phyloP scores from a whole-genome alignment of 1,140 invertebrate species.

The Drosophila parvula region DNA sequence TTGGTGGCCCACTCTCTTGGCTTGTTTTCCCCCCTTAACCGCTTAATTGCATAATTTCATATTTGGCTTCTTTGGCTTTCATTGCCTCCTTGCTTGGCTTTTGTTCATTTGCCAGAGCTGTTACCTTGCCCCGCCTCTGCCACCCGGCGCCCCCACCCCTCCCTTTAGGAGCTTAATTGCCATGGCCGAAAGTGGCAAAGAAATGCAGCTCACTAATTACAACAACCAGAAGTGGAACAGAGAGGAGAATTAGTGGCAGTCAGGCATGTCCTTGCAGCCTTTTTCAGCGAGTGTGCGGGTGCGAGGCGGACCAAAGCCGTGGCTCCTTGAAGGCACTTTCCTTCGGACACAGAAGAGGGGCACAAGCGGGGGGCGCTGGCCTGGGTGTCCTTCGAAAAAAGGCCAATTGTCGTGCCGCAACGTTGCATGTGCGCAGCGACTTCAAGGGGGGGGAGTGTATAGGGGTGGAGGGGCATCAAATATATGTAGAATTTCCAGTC shows the following conservation, averaged over 20 bases:
- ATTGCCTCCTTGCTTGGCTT: constrained; percentile 13
- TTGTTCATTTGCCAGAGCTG: constrained; percentile 38
- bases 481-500: constrained; percentile 82
- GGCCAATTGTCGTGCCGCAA: constrained; percentile 79
- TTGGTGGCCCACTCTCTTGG: background rate
- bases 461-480: constrained; percentile 50
- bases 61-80: constrained; percentile 50
- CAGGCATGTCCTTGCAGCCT: constrained; percentile 48
- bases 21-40: background rate
- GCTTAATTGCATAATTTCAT: constrained; percentile 75
- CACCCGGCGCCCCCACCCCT: background rate
- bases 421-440: constrained; percentile 60
- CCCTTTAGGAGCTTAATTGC: constrained; percentile 64
- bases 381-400: constrained; percentile 69
- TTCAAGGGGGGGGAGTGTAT: background rate
- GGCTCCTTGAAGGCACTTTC: background rate
- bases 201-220: constrained; percentile 80
- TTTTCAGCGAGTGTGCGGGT: constrained; percentile 20
- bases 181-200: constrained; percentile 79
- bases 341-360: too few species aligned
- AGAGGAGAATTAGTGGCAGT: constrained; percentile 24
- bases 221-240: constrained; percentile 63
- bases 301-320: background rate
- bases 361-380: too few species aligned
- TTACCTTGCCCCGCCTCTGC: constrained; percentile 2